Conservation (phyloP, 2,797 vertebrate genomes). For the Pantherophis alleghaniensis region DNA sequence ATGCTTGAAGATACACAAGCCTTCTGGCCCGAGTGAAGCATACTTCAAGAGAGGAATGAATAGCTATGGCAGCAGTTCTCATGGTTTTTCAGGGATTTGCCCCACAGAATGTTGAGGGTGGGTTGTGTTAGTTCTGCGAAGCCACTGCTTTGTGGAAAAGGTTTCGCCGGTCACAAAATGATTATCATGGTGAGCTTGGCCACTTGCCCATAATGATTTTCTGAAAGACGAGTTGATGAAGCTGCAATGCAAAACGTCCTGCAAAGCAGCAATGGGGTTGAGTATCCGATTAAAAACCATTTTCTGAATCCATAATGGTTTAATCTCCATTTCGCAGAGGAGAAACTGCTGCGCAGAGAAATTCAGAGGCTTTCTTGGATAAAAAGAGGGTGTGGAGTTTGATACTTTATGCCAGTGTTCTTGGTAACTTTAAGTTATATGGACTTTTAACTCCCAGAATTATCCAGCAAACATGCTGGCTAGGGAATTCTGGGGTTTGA, state of each 20-base stretch:
- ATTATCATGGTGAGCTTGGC: not conserved
- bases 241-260: not conserved
- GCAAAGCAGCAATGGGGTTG: not conserved
- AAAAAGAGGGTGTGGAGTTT: not conserved
- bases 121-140: not conserved
- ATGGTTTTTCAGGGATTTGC: not conserved
- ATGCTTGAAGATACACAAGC: not conserved
- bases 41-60: not conserved
- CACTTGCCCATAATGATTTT: not conserved
- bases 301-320: not conserved
- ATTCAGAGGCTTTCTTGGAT: not conserved
- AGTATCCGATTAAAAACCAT: not conserved
- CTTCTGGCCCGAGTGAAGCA: not conserved
- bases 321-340: not conserved
- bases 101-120: not conserved
- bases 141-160: not conserved
- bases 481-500: not conserved
- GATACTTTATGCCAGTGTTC: not conserved
- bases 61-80: not conserved
- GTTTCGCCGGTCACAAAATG: not conserved
- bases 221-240: not conserved
- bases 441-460: not conserved
- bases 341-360: not conserved
- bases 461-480: not conserved
- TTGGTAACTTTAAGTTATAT: not conserved